Conservation (phyloP, 2,888 invertebrate species). For the Ormyrus thymus region DNA sequence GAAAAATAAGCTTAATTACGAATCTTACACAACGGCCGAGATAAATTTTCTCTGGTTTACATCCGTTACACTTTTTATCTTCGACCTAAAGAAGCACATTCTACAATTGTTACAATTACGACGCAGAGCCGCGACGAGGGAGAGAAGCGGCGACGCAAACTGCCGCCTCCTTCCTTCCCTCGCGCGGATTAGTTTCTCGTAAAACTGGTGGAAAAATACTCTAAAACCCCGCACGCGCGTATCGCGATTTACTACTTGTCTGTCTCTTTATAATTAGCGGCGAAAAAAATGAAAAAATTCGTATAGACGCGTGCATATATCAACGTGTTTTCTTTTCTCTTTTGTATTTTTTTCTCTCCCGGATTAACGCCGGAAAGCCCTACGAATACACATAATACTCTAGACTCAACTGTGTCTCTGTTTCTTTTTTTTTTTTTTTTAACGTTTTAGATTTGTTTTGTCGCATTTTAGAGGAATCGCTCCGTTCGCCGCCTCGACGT, state of each 20-base stretch:
- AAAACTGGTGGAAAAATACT: conserved; percentile 39
- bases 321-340: not conserved
- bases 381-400: conserved; percentile 1
- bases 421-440: conserved; percentile 9
- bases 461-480: conserved; percentile 25
- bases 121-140: conserved; percentile 6
- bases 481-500: not conserved
- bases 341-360: not conserved
- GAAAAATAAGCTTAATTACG: conserved; percentile 3
- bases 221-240: conserved; percentile 11
- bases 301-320: conserved; percentile 2
- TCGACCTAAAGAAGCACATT: conserved; percentile 15
- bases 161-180: conserved; percentile 31
- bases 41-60: not conserved
- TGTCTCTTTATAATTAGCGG: not conserved
- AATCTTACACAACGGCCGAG: conserved; percentile 21
- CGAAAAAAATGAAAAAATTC: conserved; percentile 43
- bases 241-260: not conserved
- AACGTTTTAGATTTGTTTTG: not conserved
- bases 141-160: conserved; percentile 14
- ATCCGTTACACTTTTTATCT: not conserved
- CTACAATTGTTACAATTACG: conserved; percentile 14
- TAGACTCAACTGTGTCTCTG: not conserved
- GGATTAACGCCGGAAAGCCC: not conserved
- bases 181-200: not conserved